Conservation (phyloP, 1,140 invertebrate species). For the Sinella curviseta region DNA sequence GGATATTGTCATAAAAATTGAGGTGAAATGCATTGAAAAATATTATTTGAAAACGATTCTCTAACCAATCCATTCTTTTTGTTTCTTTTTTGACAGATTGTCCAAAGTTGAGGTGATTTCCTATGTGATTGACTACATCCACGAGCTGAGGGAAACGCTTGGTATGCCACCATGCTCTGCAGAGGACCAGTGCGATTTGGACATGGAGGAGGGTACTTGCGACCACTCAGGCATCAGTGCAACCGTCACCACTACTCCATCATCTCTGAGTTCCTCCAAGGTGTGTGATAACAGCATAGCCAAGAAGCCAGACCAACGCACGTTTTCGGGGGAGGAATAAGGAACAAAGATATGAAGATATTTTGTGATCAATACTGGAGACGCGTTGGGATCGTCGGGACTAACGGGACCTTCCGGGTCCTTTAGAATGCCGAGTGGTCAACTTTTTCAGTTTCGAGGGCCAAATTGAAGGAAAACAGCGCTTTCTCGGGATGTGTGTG, state of each 20-base stretch:
- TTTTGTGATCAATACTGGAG: not conserved
- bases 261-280: not conserved
- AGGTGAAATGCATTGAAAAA: not conserved
- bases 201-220: not conserved
- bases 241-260: not conserved
- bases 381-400: too few species aligned
- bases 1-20: not conserved
- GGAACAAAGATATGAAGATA: not conserved
- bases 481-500: too few species aligned
- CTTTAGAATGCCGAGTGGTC: too few species aligned
- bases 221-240: too few species aligned
- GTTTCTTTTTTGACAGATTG: not conserved
- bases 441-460: too few species aligned
- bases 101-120: not conserved
- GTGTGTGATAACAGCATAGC: not conserved
- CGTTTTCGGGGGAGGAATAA: not conserved
- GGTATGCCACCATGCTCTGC: not conserved
- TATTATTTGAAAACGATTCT: not conserved
- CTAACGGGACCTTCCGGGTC: too few species aligned
- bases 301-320: not conserved
- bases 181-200: not conserved
- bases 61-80: not conserved
- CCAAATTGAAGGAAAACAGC: too few species aligned
- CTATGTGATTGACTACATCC: conserved; percentile 1
- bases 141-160: not conserved